Base-by-base conservation (phyloP, 2,113 vertebrate genomes). In the Notothenia coriiceps region DNA sequence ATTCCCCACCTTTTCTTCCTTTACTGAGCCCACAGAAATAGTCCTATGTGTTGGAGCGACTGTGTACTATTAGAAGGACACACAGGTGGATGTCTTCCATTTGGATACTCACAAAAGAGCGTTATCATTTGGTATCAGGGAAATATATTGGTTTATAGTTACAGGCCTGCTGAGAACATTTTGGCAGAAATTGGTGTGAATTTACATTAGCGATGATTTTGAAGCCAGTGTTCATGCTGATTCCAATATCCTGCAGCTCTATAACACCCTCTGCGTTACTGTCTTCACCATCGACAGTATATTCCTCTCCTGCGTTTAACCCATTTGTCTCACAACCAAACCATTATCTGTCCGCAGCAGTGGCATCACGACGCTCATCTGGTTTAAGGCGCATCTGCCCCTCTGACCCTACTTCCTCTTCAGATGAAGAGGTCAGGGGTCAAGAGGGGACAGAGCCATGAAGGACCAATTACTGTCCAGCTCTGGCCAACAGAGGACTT, bases 381-480 rank as follows among this genome's bases (percentile, higher is more conserved):
- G 54, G 80, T 89, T 81, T 77, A 88, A 85, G 86, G 83, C 80
- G 83, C 85, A 79, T 83, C 80, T 82, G 62, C 69, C 80, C 81
- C 63, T 68, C 44, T 12, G 55, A 79, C 76, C 70, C 63, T 25
- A 60, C 81, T 82, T 91, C 86, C 88, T 74, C 79, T 90, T 89
- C 86, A 87, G 79, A 88, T 64, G 68, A 68, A 33, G 55, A 22
- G 90, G 92, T 91, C 90, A 87, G 72, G 63, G 93, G 91, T 93
- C 88, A 93, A 83, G 71, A 79, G 77, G 84, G 92, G 84, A 81
- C 52, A 86, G 83, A 88, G 84, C 80, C 54, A 22, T 78, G 86
- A 83, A 92, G 89, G 86, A 88, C 89, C 91, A 95, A 94, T 94
- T 89, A 93, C 89, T 83, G 88, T 79, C 85, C 88, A 82, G 86